These are phyloP conservation scores for Phylloscopus collybita DNA, from an alignment of 2,797 vertebrate genomes.

Conservation along the genomic window DNA sequence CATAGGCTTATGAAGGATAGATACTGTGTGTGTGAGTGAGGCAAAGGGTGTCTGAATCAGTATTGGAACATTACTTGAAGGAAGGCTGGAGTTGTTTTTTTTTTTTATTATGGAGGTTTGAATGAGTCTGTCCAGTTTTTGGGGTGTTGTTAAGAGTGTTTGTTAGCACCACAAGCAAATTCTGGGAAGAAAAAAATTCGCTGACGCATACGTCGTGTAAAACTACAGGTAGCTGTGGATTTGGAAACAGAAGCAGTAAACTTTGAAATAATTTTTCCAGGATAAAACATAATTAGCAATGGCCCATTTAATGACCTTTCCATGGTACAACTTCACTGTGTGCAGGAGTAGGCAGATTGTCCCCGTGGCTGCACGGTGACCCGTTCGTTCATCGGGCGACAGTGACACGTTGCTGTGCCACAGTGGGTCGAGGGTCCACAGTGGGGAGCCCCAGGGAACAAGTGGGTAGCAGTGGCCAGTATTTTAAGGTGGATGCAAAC, in stretches of 20 bases:
- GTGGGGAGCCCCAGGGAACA: background rate
- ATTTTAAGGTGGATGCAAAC: slow-evolving; percentile 52
- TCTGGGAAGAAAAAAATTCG: background rate
- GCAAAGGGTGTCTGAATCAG: slow-evolving; percentile 57
- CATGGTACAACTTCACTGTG: slow-evolving; percentile 60
- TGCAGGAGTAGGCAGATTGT: slow-evolving; percentile 26
- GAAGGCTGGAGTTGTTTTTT: slow-evolving; percentile 51
- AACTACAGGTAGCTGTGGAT: background rate
- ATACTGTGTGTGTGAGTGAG: slow-evolving; percentile 26
- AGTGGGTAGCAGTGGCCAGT: slow-evolving; percentile 42
- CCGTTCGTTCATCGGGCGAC: background rate
- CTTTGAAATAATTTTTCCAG: background rate
- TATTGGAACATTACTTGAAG: slow-evolving; percentile 80
- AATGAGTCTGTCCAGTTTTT: slow-evolving; percentile 57
- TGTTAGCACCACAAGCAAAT: slow-evolving; percentile 61
- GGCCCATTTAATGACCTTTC: slow-evolving; percentile 28
- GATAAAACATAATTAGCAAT: slow-evolving; percentile 5
- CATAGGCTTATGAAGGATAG: slow-evolving; percentile 52
- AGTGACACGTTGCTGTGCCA: background rate
- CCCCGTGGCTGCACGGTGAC: background rate
- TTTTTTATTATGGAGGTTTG: slow-evolving; percentile 57
- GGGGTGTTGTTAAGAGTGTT: slow-evolving; percentile 51
- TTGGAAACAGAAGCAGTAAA: slow-evolving; percentile 40
- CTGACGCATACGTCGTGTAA: background rate
- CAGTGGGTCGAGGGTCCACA: background rate